Conservation (phyloP, 2,888 invertebrate genomes). For the Heliconius hortense region DNA sequence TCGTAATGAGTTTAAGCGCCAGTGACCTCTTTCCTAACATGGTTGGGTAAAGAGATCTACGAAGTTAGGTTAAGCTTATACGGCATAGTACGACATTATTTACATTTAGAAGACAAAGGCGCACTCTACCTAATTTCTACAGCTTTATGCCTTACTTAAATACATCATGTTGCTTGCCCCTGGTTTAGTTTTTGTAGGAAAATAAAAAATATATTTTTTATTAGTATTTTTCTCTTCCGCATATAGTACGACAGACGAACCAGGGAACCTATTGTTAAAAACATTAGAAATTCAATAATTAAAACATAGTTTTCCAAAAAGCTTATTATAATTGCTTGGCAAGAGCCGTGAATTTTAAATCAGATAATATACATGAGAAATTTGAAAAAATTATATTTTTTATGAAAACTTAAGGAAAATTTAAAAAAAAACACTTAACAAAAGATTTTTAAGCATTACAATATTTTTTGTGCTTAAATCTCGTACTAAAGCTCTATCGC, state of each 20-base stretch:
- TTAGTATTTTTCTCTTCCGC: too few species aligned
- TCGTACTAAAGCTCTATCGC: not conserved
- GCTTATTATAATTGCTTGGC: not conserved
- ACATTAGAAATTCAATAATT: not conserved
- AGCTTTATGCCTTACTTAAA: not conserved
- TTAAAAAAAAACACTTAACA: not conserved
- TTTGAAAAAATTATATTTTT: too few species aligned
- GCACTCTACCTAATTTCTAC: not conserved
- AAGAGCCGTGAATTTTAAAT: not conserved
- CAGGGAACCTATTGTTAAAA: too few species aligned
- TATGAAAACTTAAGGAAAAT: not conserved
- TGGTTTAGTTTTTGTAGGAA: not conserved
- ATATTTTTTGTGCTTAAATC: not conserved
- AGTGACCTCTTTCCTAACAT: conserved; percentile 31
- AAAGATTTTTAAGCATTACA: not conserved
- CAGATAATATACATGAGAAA: not conserved
- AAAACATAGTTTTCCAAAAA: not conserved
- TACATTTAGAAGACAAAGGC: conserved; percentile 1
- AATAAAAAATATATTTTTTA: not conserved
- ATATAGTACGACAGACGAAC: too few species aligned
- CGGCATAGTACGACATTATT: conserved; percentile 6
- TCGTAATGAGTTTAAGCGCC: conserved; percentile 33
- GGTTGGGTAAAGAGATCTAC: conserved; percentile 4
- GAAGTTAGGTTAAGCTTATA: conserved; percentile 21
- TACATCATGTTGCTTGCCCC: not conserved